These are phyloP conservation scores for Pogonocherus hispidulus DNA, from an alignment of 2,888 invertebrate genomes.

Conservation along the genomic window DNA sequence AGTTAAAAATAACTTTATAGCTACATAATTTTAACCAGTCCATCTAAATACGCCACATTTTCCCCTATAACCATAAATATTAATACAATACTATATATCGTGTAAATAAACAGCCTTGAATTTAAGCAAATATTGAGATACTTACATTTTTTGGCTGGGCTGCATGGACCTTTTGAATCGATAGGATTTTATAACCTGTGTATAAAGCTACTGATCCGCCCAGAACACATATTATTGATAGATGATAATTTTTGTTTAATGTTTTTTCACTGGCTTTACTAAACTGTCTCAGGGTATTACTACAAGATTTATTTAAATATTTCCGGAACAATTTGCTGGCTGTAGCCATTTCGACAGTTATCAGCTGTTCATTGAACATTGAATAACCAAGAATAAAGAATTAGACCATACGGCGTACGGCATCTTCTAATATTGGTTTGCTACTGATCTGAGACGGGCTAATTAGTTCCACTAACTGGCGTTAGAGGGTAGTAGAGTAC, in stretches of 20 bases:
- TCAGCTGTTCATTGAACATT: slow-evolving; percentile 21
- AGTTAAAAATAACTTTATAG: slow-evolving; percentile 19
- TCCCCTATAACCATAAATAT: neutral
- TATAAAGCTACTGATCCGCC: slow-evolving; percentile 69
- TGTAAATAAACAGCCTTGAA: neutral
- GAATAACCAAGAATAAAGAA: neutral
- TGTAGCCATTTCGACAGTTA: slow-evolving; percentile 37
- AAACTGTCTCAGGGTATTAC: slow-evolving; percentile 30
- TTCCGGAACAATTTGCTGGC: slow-evolving; percentile 42
- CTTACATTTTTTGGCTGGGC: slow-evolving; percentile 71
- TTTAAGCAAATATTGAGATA: slow-evolving; percentile 35
- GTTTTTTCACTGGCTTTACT: slow-evolving; percentile 23
- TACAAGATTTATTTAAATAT: slow-evolving; percentile 39
- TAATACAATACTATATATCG: neutral
- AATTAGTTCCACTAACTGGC: neutral
- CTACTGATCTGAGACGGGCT: neutral
- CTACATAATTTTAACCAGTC: neutral
- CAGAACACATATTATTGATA: slow-evolving; percentile 56
- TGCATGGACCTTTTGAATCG: slow-evolving; percentile 69
- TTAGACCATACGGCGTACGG: neutral
- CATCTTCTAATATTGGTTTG: neutral
- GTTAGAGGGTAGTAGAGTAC: neutral
- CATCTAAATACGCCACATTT: neutral
- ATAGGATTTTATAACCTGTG: slow-evolving; percentile 67
- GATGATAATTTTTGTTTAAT: slow-evolving; percentile 37